These are phyloP conservation scores for Vulpes ferrilata DNA, from an alignment of 2,113 vertebrate genomes.

Conservation along the genomic window DNA sequence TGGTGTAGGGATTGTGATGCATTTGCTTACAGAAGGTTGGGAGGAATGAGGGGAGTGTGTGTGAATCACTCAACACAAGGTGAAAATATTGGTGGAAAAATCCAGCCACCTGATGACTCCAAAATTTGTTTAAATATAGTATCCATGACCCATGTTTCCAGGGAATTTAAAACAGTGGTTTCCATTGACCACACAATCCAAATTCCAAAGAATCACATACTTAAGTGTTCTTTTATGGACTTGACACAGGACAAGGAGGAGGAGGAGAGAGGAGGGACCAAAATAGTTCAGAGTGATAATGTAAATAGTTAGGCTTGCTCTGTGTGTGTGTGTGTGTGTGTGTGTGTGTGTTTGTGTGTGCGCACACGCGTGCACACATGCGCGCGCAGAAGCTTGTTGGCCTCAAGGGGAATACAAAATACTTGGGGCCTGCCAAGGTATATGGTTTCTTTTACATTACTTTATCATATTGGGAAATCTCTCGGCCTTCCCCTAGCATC, in stretches of 20 bases:
- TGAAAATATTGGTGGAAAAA: slow-evolving; percentile 87
- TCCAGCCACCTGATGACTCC: slow-evolving; percentile 85
- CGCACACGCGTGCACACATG: neutral
- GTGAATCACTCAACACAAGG: slow-evolving; percentile 86
- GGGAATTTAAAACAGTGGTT: slow-evolving; percentile 81
- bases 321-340: neutral
- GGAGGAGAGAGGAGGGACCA: neutral
- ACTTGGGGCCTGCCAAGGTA: slow-evolving; percentile 5
- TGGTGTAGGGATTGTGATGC: neutral
- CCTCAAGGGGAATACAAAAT: slow-evolving; percentile 26
- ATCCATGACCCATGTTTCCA: slow-evolving; percentile 85
- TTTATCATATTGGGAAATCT: slow-evolving; percentile 45
- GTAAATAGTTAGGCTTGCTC: slow-evolving; percentile 49
- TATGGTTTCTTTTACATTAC: slow-evolving; percentile 57
- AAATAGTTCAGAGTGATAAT: slow-evolving; percentile 35
- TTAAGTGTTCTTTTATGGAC: slow-evolving; percentile 80
- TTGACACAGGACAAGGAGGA: slow-evolving; percentile 45
- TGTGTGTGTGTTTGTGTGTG: rapidly evolving
- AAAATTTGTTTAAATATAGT: slow-evolving; percentile 87
- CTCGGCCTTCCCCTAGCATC: neutral
- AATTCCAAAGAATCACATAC: slow-evolving; percentile 81
- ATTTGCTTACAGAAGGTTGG: slow-evolving; percentile 65
- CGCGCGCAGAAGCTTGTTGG: neutral
- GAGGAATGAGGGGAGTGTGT: slow-evolving; percentile 78
- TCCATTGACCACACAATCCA: slow-evolving; percentile 66